These are phyloP conservation scores for Frieseomelitta varia DNA, from an alignment of 1,140 invertebrate species.

Conservation along the genomic window DNA sequence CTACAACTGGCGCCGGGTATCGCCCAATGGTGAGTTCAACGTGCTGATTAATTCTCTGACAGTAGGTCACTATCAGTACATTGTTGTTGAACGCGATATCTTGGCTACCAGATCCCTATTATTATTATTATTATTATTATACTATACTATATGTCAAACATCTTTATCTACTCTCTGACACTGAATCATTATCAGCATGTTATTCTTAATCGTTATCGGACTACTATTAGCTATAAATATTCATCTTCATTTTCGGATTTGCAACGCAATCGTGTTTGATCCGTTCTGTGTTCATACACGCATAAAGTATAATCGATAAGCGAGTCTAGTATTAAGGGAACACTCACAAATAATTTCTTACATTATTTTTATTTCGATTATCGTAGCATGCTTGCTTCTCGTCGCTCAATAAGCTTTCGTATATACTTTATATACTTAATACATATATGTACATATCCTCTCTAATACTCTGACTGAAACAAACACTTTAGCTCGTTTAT, in stretches of 20 bases:
- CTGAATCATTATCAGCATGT: slow-evolving; percentile 18
- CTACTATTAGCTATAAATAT: neutral
- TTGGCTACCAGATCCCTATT: neutral
- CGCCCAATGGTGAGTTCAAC: slow-evolving; percentile 88
- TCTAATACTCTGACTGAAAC: no score
- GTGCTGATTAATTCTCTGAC: neutral
- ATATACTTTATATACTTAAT: neutral
- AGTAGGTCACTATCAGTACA: slow-evolving; percentile 47
- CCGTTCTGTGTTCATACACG: neutral
- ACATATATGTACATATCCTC: neutral
- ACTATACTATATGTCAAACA: neutral
- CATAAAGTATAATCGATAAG: neutral
- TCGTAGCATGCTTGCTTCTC: slow-evolving; percentile 24
- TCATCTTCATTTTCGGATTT: neutral
- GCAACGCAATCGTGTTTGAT: no score
- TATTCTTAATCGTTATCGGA: slow-evolving; percentile 2
- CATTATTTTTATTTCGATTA: neutral
- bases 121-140: no score
- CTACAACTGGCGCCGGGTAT: slow-evolving; percentile 91
- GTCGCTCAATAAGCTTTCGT: slow-evolving; percentile 2
- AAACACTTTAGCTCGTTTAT: neutral
- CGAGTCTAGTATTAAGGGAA: neutral
- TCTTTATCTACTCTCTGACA: neutral
- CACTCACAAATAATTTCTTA: neutral
- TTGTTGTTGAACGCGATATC: slow-evolving; percentile 32